Evolutionary conservation across 2,797 vertebrate species (phyloP), one percentile per base, ranked within the genome.

Genomic region (Dermochelys coriacea): DNA sequence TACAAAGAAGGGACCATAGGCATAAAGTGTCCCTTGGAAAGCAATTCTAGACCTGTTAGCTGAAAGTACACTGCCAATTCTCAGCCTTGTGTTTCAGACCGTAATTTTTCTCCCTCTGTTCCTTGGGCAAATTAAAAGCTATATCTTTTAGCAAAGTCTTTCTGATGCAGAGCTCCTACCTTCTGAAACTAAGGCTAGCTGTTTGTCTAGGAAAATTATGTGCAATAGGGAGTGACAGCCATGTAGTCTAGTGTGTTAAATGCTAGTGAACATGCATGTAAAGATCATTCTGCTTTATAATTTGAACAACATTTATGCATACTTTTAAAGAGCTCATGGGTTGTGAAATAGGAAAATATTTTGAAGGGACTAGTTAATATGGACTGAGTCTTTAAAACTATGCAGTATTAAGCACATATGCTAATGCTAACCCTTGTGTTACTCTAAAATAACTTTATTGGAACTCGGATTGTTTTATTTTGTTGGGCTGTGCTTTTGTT

Each of bases 91-190:
- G 95, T 97, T 96, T 95, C 74, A 95, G 94, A 91, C 92, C 29
- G 89, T 98, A 98, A 97, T 97, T 98, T 96, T 93, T 89, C 91
- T 97, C 80, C 82, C 51, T 94, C 87, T 97, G 96, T 94, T 93
- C 94, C 85, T 92, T 94, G 94, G 96, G 96, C 97, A 98, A 98
- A 98, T 98, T 97, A 98, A 97, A 98, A 98, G 95, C 94, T 96
- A 97, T 97, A 96, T 97, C 97, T 98, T 97, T 93, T 97, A 91
- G 96, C 94, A 97, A 97, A 97, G 95, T 94, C 91, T 97, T 96
- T 97, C 95, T 97, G 98, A 98, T 95, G 96, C 84, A 88, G 84
- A 95, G 94, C 96, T 97, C 93, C 94, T 95, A 97, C 90, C 93
- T 92, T 94, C 88, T 83, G 81, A 96, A 97, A 97, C 95, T 95